These are phyloP conservation scores for Paraplagusia blochii DNA, from an alignment of 2,113 vertebrate species.

Conservation along the genomic window DNA sequence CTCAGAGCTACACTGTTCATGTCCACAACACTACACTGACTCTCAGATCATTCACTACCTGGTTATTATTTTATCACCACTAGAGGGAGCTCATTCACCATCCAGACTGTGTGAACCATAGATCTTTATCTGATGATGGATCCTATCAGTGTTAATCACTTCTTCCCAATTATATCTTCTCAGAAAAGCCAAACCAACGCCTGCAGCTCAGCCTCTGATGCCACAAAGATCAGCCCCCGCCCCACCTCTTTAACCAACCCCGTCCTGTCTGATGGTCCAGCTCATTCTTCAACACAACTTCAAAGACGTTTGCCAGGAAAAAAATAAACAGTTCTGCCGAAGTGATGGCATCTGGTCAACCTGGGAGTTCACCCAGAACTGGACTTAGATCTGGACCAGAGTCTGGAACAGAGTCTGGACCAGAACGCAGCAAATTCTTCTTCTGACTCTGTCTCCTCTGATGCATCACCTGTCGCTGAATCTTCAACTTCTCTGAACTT, in stretches of 20 bases:
- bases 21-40: no score
- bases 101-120: no score
- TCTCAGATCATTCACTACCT: no score
- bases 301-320: conserved; percentile 19
- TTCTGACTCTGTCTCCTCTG: background rate
- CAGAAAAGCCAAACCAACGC: conserved; percentile 48
- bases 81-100: no score
- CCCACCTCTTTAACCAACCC: conserved; percentile 72
- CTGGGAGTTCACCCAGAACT: background rate
- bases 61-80: no score
- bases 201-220: conserved; percentile 65
- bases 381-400: background rate
- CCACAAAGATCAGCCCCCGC: conserved; percentile 77
- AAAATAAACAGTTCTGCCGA: background rate
- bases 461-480: background rate
- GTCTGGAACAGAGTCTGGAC: conserved; percentile 6
- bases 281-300: conserved; percentile 9
- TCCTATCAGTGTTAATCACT: no score
- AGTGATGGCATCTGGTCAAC: background rate
- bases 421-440: conserved; percentile 4
- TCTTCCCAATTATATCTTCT: no score
- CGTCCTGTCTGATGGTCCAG: background rate
- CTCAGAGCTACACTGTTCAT: background rate
- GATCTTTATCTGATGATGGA: no score
- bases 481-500: no score